A percentile compares a stretch with the other conserved stretches of the same genome.
Conservation (phyloP, 2,113 vertebrate species). For the Picathartes gymnocephalus region DNA sequence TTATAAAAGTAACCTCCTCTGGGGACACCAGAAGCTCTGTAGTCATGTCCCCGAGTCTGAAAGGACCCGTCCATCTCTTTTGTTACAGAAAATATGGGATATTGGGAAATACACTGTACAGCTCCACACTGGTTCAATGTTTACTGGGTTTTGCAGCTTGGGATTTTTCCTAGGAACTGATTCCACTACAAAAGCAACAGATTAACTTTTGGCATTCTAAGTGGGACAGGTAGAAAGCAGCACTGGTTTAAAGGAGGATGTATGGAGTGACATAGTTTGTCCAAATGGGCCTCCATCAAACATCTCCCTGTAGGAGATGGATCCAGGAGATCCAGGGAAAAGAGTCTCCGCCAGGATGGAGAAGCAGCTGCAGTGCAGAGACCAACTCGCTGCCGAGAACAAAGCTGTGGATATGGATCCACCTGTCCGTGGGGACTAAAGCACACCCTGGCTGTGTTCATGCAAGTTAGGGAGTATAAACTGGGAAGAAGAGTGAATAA, state of each 20-base stretch:
- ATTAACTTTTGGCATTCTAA: not conserved
- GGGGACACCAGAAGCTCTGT: not conserved
- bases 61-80: not conserved
- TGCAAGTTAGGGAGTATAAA: fast-evolving
- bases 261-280: fast-evolving
- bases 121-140: not conserved
- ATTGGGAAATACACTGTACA: not conserved
- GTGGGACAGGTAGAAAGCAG: not conserved
- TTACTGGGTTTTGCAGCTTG: not conserved
- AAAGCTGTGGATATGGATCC: not conserved
- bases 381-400: not conserved
- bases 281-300: not conserved
- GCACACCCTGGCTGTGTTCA: fast-evolving
- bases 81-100: not conserved
- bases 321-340: not conserved
- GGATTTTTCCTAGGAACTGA: not conserved
- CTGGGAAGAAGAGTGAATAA: not conserved
- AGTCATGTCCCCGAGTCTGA: fast-evolving
- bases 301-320: not conserved
- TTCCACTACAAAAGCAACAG: not conserved
- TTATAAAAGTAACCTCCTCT: not conserved
- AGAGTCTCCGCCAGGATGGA: not conserved
- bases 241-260: not conserved
- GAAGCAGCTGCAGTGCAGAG: not conserved
- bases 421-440: fast-evolving